Base-by-base conservation (phyloP, 2,797 vertebrate species). In the Cynopterus sphinx region DNA sequence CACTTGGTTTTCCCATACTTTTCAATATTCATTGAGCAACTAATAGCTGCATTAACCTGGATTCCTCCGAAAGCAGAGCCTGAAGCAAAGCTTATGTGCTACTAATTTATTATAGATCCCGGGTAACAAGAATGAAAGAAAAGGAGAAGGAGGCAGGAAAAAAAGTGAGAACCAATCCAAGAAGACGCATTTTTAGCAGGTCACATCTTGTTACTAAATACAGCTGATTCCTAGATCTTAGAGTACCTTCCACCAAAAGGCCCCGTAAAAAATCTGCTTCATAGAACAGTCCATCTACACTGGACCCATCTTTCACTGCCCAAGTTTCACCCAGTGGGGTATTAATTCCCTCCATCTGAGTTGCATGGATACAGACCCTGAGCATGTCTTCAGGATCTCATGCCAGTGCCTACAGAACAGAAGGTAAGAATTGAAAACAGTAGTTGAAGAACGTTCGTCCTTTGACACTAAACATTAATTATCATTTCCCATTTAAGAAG, bases 401-500 rank as follows among this genome's bases (percentile, higher is more conserved):
- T 4, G 2, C 13, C 59, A 39, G 16, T 26, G 4, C 73, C 49
- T 51, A 77, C n/a, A 88, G 33, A 81, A 51, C 49, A 81, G 59
- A 73, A 89, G 55, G 7, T 67, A 43, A 83, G 10, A 89, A 41
- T 43, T 77, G 36, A 53, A 65, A 91, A 92, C 5, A 43, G 65
- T 0, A 39, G 11, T 11, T 49, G 31, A 67, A 41, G 67, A 55
- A 39, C 41, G 65, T 92, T 85, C 74, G 41, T 81, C 49, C 73
- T 91, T n/a, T 9, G 2, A 77, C 43, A 78, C 53, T 73, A 74
- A 87, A 46, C 19, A 63, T 28, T 81, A 63, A 77, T 53, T 96
- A 93, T 83, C 73, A 33, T 5, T 41, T 91, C 65, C 89, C 43
- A 74, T 79, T 36, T 96, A 57, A 94, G 55, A 95, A 96, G 71